Base-by-base conservation (phyloP, 2,797 vertebrate genomes). In the Clarias laeviceps region DNA sequence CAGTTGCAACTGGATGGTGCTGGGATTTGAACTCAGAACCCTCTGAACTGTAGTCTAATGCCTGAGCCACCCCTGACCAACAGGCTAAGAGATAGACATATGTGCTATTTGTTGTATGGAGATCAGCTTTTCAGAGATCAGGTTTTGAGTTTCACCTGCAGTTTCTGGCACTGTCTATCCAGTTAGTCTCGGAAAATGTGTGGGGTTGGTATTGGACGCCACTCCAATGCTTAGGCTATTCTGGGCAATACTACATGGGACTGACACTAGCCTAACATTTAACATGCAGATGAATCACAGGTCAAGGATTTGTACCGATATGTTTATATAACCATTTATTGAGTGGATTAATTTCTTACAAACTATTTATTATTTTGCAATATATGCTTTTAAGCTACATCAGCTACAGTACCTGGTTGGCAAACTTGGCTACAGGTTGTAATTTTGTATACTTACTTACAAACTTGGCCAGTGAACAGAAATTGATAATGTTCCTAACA, bases 101-200 rank as follows among this genome's bases (percentile, higher is more conserved):
- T 74, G 37, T 80, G 57, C 57, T 73, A 45, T 73, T 81, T 73
- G 27, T 29, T 56, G 14, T 29, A 57, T 45, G 24, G 57, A 29
- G 17, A 14, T 74, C 78, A 73, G 59, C 2, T 85, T n/a, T n/a
- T n/a, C n/a, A n/a, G n/a, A n/a, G n/a, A 54, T 20, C 45, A 61
- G 27, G 64, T 84, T 84, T 61, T 82, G 86, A 54, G 54, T 59
- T 32, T 37, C 70, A 82, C 69, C 69, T 84, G 82, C 57, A 62
- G n/a, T 82, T 84, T 80, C 54, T 85, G 83, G 78, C 82, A 73
- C 32, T 27, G 56, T 18, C 69, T 56, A 6, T 73, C 57, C 34
- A 34, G 66, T 54, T 50, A 37, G 86, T 37, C 29, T 80, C 80
- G 68, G 32, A 40, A 62, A 72, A 62, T 50, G 29, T 84, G 40